These are phyloP conservation scores for Ameiurus melas DNA, from an alignment of 2,113 vertebrate genomes.

Conservation along the genomic window DNA sequence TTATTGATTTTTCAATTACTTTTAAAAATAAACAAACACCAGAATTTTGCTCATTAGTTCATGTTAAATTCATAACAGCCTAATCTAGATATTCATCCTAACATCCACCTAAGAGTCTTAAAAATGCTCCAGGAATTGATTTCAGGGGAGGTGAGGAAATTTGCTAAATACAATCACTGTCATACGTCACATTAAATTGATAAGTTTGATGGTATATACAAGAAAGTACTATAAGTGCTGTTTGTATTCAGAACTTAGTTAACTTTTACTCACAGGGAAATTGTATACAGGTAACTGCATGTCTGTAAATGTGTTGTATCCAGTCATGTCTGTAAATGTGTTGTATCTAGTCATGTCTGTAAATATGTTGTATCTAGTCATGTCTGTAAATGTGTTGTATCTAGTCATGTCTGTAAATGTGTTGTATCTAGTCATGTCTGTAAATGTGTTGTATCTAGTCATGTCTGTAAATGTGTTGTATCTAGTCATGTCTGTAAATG, in stretches of 20 bases:
- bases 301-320: not conserved
- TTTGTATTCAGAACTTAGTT: not conserved
- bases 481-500: not conserved
- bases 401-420: too few species aligned
- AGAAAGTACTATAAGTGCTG: too few species aligned
- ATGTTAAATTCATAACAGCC: not conserved
- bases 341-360: too few species aligned
- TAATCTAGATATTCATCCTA: not conserved
- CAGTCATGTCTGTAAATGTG: not conserved
- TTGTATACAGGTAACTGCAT: not conserved
- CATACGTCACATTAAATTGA: not conserved
- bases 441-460: not conserved
- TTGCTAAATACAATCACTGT: not conserved
- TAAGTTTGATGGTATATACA: not conserved
- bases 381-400: not conserved
- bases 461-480: not conserved
- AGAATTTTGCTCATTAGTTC: not conserved
- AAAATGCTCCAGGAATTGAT: not conserved
- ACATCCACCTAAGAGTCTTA: not conserved
- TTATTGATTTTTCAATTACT: not conserved
- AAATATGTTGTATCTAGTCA: not conserved
- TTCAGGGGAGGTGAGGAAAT: not conserved
- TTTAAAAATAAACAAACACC: not conserved
- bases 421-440: not conserved
- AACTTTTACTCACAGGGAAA: not conserved